A percentile compares a stretch with the other conserved stretches of the same genome.
Evolutionary conservation across 2,888 invertebrate genomes (phyloP).

Genomic region (Stramonita haemastoma): DNA sequence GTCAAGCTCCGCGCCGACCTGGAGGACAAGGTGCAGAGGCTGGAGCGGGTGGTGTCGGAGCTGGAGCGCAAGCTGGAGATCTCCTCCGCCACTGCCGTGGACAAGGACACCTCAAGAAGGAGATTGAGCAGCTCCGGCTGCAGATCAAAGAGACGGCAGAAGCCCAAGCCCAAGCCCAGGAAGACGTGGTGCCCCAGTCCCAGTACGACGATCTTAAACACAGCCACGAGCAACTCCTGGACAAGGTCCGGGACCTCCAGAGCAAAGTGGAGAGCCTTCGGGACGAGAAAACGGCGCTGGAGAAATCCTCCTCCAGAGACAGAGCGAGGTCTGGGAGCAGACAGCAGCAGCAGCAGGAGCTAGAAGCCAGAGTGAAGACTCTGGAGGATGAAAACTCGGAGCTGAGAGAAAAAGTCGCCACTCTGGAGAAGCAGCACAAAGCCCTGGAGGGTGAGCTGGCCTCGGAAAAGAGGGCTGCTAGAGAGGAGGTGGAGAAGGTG

Average conservation of each 20-base stretch:
- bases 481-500: constrained; percentile 55
- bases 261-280: constrained; percentile 68
- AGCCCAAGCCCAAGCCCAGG: constrained; percentile 44
- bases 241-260: constrained; percentile 75
- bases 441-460: constrained; percentile 56
- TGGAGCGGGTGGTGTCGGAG: constrained; percentile 71
- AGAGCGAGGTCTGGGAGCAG: not conserved
- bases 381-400: constrained; percentile 69
- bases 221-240: constrained; percentile 9
- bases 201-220: constrained; percentile 25
- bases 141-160: constrained; percentile 46
- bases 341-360: constrained; percentile 66
- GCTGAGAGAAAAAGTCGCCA: constrained; percentile 44
- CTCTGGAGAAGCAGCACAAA: constrained; percentile 53
- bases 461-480: constrained; percentile 47
- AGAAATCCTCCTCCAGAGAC: constrained; percentile 37
- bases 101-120: constrained; percentile 49
- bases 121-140: constrained; percentile 44
- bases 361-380: constrained; percentile 70
- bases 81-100: constrained; percentile 31
- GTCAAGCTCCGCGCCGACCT: constrained; percentile 77
- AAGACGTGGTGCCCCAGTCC: constrained; percentile 52
- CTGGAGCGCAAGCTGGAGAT: constrained; percentile 53
- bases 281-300: constrained; percentile 54
- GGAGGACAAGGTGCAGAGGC: constrained; percentile 71